Conservation (phyloP, 2,797 vertebrate genomes). For the Semotilus atromaculatus region DNA sequence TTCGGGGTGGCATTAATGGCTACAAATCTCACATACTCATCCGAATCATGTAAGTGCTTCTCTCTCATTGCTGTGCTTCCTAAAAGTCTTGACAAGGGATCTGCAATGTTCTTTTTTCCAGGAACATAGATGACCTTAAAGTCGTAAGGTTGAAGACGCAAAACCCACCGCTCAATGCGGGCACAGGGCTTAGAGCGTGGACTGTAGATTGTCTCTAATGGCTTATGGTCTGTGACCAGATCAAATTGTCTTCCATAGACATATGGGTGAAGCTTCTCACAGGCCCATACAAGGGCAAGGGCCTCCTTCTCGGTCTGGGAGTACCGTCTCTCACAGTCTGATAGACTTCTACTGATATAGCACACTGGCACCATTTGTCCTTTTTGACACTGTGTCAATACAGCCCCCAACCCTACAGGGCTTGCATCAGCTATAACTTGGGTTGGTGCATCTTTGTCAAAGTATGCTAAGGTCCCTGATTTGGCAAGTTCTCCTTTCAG, state of each 20-base stretch:
- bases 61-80: background rate
- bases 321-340: slow-evolving; percentile 32
- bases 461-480: slow-evolving; percentile 35
- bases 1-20: slow-evolving; percentile 36
- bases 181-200: slow-evolving; percentile 38
- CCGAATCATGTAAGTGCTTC: slow-evolving; percentile 22
- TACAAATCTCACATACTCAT: slow-evolving; percentile 54
- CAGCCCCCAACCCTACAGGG: slow-evolving; percentile 38
- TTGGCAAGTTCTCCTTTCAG: slow-evolving; percentile 23
- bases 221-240: slow-evolving; percentile 50
- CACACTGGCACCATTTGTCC: slow-evolving; percentile 36
- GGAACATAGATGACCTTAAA: slow-evolving; percentile 32
- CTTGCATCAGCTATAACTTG: slow-evolving; percentile 47
- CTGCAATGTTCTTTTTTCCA: slow-evolving; percentile 44
- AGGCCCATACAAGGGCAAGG: slow-evolving; percentile 37
- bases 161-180: slow-evolving; percentile 20
- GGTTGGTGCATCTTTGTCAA: slow-evolving; percentile 48
- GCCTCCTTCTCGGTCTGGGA: slow-evolving; percentile 30
- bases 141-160: slow-evolving; percentile 33
- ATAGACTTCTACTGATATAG: slow-evolving; percentile 29
- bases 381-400: slow-evolving; percentile 19
- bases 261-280: slow-evolving; percentile 47
- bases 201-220: slow-evolving; percentile 38
- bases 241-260: slow-evolving; percentile 50
- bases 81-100: slow-evolving; percentile 38